Evolutionary conservation across 2,888 invertebrate genomes (phyloP).

Genomic region (Anagyrus pseudococci): DNA sequence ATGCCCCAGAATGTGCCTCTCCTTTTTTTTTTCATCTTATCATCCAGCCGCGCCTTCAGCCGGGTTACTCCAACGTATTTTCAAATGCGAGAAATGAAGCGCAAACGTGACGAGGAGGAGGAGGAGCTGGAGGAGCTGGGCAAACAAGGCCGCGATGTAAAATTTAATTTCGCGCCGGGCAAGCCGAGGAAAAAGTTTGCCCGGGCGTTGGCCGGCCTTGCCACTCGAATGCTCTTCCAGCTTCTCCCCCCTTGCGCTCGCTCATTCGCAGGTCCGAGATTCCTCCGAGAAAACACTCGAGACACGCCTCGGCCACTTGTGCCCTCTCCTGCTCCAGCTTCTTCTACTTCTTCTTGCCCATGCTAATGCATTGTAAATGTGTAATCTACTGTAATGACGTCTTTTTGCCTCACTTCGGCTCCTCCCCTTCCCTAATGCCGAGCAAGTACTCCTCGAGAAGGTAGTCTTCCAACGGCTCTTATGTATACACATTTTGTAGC

Average conservation of each 20-base stretch:
- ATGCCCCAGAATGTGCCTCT: no score
- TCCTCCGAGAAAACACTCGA: no score
- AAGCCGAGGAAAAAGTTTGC: conserved; percentile 17
- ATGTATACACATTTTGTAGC: no score
- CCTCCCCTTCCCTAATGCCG: no score
- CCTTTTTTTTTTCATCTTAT: no score
- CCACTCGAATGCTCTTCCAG: neutral
- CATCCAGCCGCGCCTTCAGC: no score
- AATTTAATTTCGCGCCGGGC: conserved; percentile 28
- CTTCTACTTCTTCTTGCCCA: conserved; percentile 3
- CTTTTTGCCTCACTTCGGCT: conserved; percentile 5
- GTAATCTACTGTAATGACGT: conserved; percentile 32
- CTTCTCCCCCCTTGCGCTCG: neutral
- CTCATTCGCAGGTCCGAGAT: neutral
- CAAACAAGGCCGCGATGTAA: conserved; percentile 15
- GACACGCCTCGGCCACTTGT: no score
- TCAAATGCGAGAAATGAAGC: conserved; percentile 31
- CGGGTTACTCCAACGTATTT: conserved; percentile 10
- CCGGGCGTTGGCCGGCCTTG: neutral
- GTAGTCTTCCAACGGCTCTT: no score
- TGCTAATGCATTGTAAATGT: conserved; percentile 31
- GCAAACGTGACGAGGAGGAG: conserved; percentile 22
- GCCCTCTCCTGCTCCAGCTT: neutral
- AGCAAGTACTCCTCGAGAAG: no score
- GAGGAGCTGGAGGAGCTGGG: neutral